Evolutionary conservation across 2,113 vertebrate species (phyloP).

Genomic region (Aldabrachelys gigantea): DNA sequence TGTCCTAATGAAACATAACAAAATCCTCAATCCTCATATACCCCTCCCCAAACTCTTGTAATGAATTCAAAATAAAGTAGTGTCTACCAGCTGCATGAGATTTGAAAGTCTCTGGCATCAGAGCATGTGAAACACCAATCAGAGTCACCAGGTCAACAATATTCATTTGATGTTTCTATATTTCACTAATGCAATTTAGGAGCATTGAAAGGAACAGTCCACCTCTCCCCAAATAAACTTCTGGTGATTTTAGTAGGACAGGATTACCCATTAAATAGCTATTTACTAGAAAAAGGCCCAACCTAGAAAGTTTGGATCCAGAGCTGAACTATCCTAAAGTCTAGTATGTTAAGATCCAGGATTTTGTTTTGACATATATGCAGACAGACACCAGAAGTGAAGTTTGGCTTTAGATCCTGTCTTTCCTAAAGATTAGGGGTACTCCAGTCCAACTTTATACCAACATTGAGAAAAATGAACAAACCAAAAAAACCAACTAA

Average conservation of each 20-base stretch:
- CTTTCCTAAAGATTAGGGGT: not conserved
- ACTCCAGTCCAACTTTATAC: not conserved
- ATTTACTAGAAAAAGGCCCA: not conserved
- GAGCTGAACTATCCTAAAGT: not conserved
- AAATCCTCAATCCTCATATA: rapidly evolving
- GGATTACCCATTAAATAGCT: not conserved
- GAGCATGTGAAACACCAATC: not conserved
- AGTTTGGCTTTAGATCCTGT: not conserved
- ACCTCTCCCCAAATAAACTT: not conserved
- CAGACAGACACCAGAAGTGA: not conserved
- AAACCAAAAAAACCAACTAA: not conserved
- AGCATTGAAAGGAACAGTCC: not conserved
- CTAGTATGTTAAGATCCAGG: not conserved
- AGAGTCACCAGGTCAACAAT: not conserved
- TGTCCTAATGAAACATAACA: not conserved
- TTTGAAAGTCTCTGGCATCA: not conserved
- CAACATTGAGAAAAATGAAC: not conserved
- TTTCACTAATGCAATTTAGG: not conserved
- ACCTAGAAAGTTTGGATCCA: not conserved
- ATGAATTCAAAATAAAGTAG: not conserved
- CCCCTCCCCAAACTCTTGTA: rapidly evolving
- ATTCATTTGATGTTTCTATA: not conserved
- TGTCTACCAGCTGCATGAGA: not conserved
- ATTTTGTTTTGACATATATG: not conserved
- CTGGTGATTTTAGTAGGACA: not conserved